Base-by-base conservation (phyloP, 1,140 invertebrate genomes). In the Zaprionus gabonicus region DNA sequence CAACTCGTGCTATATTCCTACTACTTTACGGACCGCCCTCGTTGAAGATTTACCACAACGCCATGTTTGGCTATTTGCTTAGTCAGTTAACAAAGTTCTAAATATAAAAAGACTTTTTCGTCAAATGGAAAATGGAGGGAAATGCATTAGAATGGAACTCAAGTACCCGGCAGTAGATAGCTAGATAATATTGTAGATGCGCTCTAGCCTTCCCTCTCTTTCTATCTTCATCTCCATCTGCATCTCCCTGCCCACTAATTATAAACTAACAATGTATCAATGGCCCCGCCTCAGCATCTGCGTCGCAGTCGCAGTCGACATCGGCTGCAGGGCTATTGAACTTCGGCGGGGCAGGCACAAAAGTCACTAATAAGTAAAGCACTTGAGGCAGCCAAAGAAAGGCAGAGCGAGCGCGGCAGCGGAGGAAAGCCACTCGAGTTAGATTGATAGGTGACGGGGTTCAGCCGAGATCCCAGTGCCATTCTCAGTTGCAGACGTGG, bases 371-470 rank as follows among this genome's bases (percentile, higher is more conserved):
- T 90, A 88, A 88, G 85, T 90, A 88, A 90, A 90, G 85, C 85
- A 88, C 85, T 88, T 85, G 81, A 86, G 65, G 64, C 63, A 87
- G 76, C 83, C 80, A 78, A 79, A 80, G 82, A 87, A 87, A 87
- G 77, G 80, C 83, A 75, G 74, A 72, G 28, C n/a, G 74, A 72
- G 28, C n/a, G n/a, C 2, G 28, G 28, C 38, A 64, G 78, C 75
- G 57, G 72, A 73, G 82, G 73, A 87, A 87, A 84, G 76, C 81
- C 85, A 88, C 85, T 88, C 85, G 85, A 88, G 85, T 81, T 90
- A 84, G 85, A 88, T 88, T 88, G 85, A 88, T 88, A 90, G 85
- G 85, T 88, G 85, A 90, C 85, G 74, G 86, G 85, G 85, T 90
- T 88, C 85, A 90, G 85, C 28, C 59, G 62, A 55, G 60, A 68